phyloP scores from a whole-genome alignment of 2,888 invertebrate genomes.

The Cheilosia vulpina region DNA sequence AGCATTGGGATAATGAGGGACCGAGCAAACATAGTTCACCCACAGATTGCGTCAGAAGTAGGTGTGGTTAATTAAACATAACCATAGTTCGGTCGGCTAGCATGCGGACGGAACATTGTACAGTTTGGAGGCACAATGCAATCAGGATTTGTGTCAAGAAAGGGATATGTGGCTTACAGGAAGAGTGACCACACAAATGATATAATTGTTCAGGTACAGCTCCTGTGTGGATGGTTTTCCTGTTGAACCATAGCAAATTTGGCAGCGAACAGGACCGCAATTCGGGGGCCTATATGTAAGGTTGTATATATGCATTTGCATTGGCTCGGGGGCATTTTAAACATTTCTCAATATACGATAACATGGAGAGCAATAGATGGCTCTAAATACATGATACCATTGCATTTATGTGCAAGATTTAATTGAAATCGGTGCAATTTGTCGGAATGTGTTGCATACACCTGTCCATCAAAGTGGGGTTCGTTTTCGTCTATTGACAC shows the following conservation, averaged over 20 bases:
- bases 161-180: constrained; percentile 29
- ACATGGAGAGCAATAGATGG: no score
- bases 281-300: background rate
- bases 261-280: background rate
- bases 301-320: background rate
- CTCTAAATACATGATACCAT: no score
- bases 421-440: no score
- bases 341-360: background rate
- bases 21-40: constrained; percentile 37
- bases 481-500: no score
- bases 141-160: constrained; percentile 43
- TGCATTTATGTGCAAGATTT: no score
- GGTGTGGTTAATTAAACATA: constrained; percentile 63
- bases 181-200: constrained; percentile 26
- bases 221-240: background rate
- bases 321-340: background rate
- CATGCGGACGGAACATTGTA: constrained; percentile 1
- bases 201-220: constrained; percentile 18
- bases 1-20: constrained; percentile 35
- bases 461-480: no score
- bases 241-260: background rate
- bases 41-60: constrained; percentile 48
- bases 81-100: constrained; percentile 15
- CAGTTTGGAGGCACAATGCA: constrained; percentile 22
- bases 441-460: no score